These are phyloP conservation scores for Spea bombifrons DNA, from an alignment of 2,113 vertebrate genomes.

Conservation along the genomic window DNA sequence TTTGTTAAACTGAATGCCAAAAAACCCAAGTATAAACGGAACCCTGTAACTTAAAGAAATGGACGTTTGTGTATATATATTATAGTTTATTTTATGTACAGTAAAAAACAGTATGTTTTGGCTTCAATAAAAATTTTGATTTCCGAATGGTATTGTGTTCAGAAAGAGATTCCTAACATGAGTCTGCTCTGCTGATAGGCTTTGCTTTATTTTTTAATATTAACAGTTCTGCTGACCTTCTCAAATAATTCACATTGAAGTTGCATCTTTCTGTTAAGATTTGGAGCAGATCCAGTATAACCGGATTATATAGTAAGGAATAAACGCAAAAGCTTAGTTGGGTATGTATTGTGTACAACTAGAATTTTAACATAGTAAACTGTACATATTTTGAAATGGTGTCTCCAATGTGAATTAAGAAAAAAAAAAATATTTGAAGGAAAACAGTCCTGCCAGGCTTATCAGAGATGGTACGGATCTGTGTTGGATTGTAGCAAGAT, in stretches of 20 bases:
- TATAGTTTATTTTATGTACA: constrained; percentile 87
- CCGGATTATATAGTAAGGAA: too few relatives aligned
- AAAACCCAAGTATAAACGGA: constrained; percentile 67
- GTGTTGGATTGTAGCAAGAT: too few relatives aligned
- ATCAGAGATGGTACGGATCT: too few relatives aligned
- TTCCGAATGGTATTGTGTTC: constrained; percentile 62
- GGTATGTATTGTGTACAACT: too few relatives aligned
- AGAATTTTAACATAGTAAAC: too few relatives aligned
- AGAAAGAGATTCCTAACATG: constrained; percentile 62
- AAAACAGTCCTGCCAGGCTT: too few relatives aligned
- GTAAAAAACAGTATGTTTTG: constrained; percentile 83
- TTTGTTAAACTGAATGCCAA: constrained; percentile 74
- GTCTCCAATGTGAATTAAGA: too few relatives aligned
- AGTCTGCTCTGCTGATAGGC: constrained; percentile 47
- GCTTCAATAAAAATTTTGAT: constrained; percentile 86
- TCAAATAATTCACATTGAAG: not conserved
- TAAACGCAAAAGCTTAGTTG: too few relatives aligned
- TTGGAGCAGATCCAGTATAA: too few relatives aligned
- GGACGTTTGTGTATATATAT: constrained; percentile 70
- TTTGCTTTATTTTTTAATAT: not conserved
- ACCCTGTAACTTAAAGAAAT: constrained; percentile 69
- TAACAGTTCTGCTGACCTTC: not conserved
- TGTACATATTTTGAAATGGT: too few relatives aligned
- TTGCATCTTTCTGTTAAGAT: not conserved
- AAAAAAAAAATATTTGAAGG: too few relatives aligned